Evolutionary conservation across 2,113 vertebrate genomes (phyloP), one percentile per base, ranked within the genome.

Genomic region (Phalacrocorax pelagicus): DNA sequence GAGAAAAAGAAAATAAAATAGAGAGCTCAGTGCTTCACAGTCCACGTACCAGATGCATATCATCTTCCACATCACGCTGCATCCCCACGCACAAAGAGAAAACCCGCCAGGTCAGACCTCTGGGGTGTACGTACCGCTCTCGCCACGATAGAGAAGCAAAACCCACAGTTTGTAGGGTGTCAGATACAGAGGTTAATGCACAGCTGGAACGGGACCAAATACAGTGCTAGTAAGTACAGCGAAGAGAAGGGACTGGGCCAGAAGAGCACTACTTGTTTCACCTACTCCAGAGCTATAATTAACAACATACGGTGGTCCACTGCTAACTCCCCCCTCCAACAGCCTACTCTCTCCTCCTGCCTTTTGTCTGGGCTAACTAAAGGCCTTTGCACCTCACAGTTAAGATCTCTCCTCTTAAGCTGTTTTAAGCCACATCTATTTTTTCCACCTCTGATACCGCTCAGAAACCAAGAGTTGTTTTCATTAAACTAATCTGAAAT

Each of bases 221-320:
- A 23, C 13, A 15, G 30, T 2, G 9, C 44, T 51, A n/a, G 78
- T 24, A 38, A 74, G 66, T 63, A 27, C 32, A 58, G 19, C 3
- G 6, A 86, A 62, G n/a, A 66, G 65, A 70, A 78, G 15, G 30
- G 18, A 40, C 42, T 1, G 3, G n/a, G 46, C 12, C 78, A 58
- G 69, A 88, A 54, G 23, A 72, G n/a, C 32, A 6, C 14, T 14
- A 24, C 42, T 16, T 32, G 5, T 79, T 86, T 80, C 57, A 57
- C 46, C 18, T 36, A 5, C 44, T 61, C 79, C 51, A 66, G 51
- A 78, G 29, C 51, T 40, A n/a, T 18, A 47, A 46, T 40, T 71
- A 74, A 42, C 44, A 59, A 20, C 0, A 0, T 12, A 40, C 5
- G 0, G 6, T 70, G 57, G 57, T 73, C 46, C 38, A 66, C 8